phyloP scores from a whole-genome alignment of 2,113 vertebrate genomes.

The Perccottus glenii region DNA sequence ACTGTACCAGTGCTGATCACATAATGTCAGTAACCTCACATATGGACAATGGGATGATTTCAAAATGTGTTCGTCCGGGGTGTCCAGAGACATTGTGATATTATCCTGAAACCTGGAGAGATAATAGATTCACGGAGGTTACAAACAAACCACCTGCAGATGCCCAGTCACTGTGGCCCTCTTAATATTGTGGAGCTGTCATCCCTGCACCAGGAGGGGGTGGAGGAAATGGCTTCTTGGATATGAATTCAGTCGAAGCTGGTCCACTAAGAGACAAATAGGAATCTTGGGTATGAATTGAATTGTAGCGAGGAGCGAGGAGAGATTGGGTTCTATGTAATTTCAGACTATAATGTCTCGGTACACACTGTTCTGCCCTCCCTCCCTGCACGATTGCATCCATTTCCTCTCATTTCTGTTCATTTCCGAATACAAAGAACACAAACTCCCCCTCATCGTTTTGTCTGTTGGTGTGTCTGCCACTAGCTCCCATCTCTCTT shows the following conservation, averaged over 20 bases:
- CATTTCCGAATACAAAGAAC: conserved; percentile 36
- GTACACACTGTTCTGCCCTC: conserved; percentile 51
- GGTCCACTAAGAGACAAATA: conserved; percentile 35
- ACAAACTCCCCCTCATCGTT: background rate
- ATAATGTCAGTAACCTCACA: no score
- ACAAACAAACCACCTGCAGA: conserved; percentile 33
- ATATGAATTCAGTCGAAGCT: conserved; percentile 18
- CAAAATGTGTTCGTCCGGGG: no score
- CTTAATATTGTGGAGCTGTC: conserved; percentile 63
- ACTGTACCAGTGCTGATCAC: no score
- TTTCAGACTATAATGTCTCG: conserved; percentile 52
- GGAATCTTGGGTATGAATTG: conserved; percentile 38
- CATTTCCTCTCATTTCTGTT: conserved; percentile 46
- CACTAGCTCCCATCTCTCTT: conserved; percentile 1
- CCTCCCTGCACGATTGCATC: conserved; percentile 30
- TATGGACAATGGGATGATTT: no score
- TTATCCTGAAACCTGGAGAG: background rate
- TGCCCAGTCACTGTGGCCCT: conserved; percentile 28
- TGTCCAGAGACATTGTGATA: background rate
- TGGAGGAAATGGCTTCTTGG: conserved; percentile 10
- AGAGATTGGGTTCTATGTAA: conserved; percentile 49
- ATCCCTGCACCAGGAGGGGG: conserved; percentile 35
- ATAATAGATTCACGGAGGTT: background rate
- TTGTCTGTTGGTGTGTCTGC: background rate
- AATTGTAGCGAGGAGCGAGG: conserved; percentile 29